These are phyloP conservation scores for Thomomys bottae DNA, from an alignment of 2,113 vertebrate species.

Conservation along the genomic window DNA sequence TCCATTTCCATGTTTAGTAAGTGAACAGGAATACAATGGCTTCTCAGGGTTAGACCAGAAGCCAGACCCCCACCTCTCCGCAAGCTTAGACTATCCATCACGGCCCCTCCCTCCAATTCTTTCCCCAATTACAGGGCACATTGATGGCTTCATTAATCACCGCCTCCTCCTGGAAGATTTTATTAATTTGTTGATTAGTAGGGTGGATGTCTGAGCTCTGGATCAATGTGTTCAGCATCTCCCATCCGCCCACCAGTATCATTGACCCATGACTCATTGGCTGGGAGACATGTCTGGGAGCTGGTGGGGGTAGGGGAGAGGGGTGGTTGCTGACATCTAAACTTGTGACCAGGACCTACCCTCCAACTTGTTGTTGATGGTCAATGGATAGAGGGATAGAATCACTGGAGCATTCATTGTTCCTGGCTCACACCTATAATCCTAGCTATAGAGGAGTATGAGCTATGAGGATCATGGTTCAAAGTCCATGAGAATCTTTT, in stretches of 20 bases:
- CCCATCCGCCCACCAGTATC: neutral
- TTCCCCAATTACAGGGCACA: conserved; percentile 28
- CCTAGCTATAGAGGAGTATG: too few relatives aligned
- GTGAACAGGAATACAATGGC: neutral
- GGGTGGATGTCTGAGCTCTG: neutral
- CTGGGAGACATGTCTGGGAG: neutral
- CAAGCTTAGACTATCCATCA: neutral
- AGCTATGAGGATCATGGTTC: too few relatives aligned
- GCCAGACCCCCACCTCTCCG: neutral
- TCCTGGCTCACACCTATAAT: too few relatives aligned
- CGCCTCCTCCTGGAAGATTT: neutral
- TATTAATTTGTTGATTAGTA: conserved; percentile 43
- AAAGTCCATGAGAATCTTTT: too few relatives aligned
- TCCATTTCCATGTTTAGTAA: neutral
- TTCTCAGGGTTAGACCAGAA: neutral
- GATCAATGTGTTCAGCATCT: neutral
- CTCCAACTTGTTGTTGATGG: conserved; percentile 1
- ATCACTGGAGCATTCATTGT: neutral
- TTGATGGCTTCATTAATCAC: conserved; percentile 47
- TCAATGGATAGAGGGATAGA: neutral
- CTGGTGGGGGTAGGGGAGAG: neutral
- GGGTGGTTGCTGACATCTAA: neutral
- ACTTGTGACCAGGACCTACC: neutral
- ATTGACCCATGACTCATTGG: neutral
- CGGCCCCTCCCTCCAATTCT: neutral